These are phyloP conservation scores for Litocranius walleri DNA, from an alignment of 2,113 vertebrate species.

Conservation along the genomic window DNA sequence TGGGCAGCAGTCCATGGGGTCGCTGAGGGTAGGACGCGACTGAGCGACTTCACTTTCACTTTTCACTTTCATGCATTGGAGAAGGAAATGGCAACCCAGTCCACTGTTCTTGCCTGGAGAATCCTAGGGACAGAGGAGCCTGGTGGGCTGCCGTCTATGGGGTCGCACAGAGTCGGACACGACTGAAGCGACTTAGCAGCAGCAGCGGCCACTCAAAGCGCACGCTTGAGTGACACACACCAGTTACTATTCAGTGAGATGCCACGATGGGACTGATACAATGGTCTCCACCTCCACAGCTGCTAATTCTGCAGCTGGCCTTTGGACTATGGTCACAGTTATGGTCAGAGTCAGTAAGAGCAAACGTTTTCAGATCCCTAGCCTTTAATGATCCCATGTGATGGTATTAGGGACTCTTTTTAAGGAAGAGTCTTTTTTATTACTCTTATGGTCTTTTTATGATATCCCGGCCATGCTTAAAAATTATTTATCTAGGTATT, in stretches of 20 bases:
- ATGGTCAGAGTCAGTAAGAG: neutral
- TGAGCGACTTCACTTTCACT: too few relatives aligned
- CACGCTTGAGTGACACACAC: neutral
- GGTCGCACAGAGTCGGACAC: accelerated
- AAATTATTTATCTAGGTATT: neutral
- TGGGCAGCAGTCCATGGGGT: too few relatives aligned
- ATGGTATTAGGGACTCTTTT: neutral
- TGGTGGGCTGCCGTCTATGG: too few relatives aligned
- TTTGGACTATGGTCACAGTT: neutral
- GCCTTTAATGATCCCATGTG: neutral
- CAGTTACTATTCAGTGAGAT: neutral
- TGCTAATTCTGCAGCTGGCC: neutral
- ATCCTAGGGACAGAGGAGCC: too few relatives aligned
- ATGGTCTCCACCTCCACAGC: neutral
- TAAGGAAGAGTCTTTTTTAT: too few relatives aligned
- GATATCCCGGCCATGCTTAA: neutral
- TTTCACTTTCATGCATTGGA: too few relatives aligned
- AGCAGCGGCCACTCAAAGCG: too few relatives aligned
- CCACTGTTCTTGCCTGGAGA: too few relatives aligned
- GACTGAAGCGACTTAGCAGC: too few relatives aligned
- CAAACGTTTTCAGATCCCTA: neutral
- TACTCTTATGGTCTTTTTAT: neutral
- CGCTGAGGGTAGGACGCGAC: too few relatives aligned
- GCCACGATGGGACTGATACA: accelerated
- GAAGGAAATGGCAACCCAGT: too few relatives aligned